Conservation (phyloP, 2,113 vertebrate genomes). For the Cyanoliseus patagonus region DNA sequence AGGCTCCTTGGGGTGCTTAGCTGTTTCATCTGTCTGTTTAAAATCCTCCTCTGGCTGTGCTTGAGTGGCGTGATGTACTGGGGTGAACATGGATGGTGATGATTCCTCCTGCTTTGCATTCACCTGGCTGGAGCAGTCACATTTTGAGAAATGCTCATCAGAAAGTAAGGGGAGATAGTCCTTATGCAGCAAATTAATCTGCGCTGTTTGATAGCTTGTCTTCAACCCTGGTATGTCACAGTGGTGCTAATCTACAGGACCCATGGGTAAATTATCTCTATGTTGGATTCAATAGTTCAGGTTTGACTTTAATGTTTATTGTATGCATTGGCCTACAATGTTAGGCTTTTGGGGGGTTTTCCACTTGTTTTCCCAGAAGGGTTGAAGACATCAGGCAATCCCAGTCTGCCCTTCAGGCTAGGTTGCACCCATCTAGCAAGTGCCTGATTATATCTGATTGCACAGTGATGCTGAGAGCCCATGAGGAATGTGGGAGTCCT, state of each 20-base stretch:
- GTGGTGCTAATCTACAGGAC: background rate
- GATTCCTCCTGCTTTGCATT: background rate
- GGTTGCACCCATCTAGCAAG: background rate
- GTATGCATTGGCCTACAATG: background rate
- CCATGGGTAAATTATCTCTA: accelerated
- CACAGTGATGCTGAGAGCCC: background rate
- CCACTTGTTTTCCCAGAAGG: background rate
- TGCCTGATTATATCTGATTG: background rate
- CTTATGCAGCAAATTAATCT: background rate
- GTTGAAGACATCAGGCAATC: background rate
- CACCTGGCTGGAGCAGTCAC: accelerated
- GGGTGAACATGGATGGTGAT: accelerated
- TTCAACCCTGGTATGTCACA: background rate
- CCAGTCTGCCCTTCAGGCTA: background rate
- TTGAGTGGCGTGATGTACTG: background rate
- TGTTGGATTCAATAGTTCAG: background rate
- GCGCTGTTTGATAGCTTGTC: background rate
- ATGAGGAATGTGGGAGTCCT: background rate
- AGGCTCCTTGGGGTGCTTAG: background rate
- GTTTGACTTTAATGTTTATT: background rate
- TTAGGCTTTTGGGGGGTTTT: background rate
- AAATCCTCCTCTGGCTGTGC: background rate
- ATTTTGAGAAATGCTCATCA: background rate
- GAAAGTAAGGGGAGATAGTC: background rate
- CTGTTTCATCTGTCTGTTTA: background rate